phyloP scores from a whole-genome alignment of 1,140 invertebrate genomes.

The Drosophila paulistorum region DNA sequence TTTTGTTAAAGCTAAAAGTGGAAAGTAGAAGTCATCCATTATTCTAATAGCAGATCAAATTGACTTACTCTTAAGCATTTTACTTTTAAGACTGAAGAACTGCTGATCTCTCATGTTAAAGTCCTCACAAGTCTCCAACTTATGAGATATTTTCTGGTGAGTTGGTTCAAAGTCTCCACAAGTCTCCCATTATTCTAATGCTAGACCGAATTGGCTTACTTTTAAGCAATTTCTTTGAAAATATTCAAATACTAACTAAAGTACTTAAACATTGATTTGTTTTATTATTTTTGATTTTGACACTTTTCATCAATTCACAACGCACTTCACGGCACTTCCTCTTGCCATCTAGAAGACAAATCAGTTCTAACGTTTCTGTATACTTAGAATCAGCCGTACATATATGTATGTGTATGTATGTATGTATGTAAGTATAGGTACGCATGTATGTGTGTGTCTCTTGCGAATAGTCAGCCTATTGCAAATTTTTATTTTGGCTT shows the following conservation, averaged over 20 bases:
- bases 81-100: too few species aligned
- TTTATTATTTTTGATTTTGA: not conserved
- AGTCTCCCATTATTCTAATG: too few species aligned
- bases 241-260: not conserved
- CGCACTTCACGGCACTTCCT: not conserved
- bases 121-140: too few species aligned
- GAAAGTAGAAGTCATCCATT: too few species aligned
- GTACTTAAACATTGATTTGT: not conserved
- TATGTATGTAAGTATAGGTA: not conserved
- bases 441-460: slow-evolving; percentile 14
- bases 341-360: not conserved
- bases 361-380: slow-evolving; percentile 2
- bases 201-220: too few species aligned
- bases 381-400: not conserved
- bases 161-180: too few species aligned
- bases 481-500: slow-evolving; percentile 72
- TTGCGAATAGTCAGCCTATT: slow-evolving; percentile 62
- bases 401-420: too few species aligned
- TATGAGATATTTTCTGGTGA: too few species aligned
- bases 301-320: slow-evolving; percentile 6
- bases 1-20: too few species aligned
- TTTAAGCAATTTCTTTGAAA: not conserved
- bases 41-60: too few species aligned
- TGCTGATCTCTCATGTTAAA: too few species aligned
- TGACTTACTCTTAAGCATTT: too few species aligned